A percentile compares a stretch with the other conserved stretches of the same genome.
Evolutionary conservation across 2,888 invertebrate species (phyloP).

Genomic region (Alitta virens): DNA sequence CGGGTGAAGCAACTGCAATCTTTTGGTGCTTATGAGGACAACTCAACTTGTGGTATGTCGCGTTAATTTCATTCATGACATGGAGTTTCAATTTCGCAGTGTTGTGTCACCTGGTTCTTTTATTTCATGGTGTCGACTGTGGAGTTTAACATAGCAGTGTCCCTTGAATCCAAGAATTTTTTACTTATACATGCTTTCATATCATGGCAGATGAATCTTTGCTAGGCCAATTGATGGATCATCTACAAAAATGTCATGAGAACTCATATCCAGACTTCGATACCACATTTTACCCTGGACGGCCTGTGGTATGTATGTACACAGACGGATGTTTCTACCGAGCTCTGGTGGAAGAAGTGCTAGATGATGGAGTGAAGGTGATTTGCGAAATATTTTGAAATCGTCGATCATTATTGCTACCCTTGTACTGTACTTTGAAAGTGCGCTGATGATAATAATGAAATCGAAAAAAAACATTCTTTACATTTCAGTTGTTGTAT

Average conservation of each 20-base stretch:
- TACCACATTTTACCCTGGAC: constrained; percentile 65
- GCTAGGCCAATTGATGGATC: constrained; percentile 61
- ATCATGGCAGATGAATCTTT: constrained; percentile 33
- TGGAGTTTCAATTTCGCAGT: too few species aligned
- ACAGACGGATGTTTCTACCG: constrained; percentile 67
- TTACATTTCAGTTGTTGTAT: constrained; percentile 64
- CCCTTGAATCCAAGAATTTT: too few species aligned
- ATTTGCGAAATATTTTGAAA: too few species aligned
- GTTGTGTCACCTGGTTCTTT: too few species aligned
- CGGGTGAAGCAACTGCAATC: constrained; percentile 2
- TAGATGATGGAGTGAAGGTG: constrained; percentile 15
- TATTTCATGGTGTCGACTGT: too few species aligned
- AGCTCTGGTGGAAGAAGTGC: constrained; percentile 63
- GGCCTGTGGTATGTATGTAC: constrained; percentile 69
- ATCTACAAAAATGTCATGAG: constrained; percentile 60
- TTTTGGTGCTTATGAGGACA: not conserved
- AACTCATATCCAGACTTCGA: constrained; percentile 57
- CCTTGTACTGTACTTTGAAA: too few species aligned
- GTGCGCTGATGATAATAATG: too few species aligned
- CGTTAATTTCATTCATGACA: too few species aligned
- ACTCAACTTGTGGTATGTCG: constrained; percentile 16
- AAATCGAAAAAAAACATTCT: too few species aligned
- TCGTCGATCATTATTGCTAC: too few species aligned
- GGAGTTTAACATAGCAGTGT: too few species aligned
- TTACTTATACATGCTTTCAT: too few species aligned